These are phyloP conservation scores for Semicossyphus pulcher DNA, from an alignment of 2,113 vertebrate species.

Conservation along the genomic window DNA sequence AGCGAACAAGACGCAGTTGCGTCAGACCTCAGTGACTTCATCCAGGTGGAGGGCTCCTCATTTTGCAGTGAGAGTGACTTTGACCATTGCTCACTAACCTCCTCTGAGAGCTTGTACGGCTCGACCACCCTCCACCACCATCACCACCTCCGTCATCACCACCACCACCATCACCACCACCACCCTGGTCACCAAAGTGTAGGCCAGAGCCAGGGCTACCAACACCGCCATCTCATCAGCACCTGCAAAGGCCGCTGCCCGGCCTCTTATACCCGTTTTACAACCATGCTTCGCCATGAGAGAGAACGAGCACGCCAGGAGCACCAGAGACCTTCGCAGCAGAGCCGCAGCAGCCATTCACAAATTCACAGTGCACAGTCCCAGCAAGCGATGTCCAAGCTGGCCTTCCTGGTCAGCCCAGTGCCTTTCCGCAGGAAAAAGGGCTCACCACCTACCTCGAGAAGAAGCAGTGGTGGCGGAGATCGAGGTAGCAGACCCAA, in stretches of 20 bases:
- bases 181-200: constrained; percentile 87
- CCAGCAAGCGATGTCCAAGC: constrained; percentile 93
- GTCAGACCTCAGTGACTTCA: constrained; percentile 93
- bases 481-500: constrained; percentile 79
- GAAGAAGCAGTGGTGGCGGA: constrained; percentile 77
- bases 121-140: constrained; percentile 88
- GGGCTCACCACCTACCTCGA: constrained; percentile 86
- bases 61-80: constrained; percentile 98
- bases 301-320: constrained; percentile 92
- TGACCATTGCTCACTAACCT: constrained; percentile 94
- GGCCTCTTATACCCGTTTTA: constrained; percentile 96
- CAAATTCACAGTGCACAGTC: constrained; percentile 82
- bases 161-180: constrained; percentile 84
- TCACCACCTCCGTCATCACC: constrained; percentile 87
- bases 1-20: constrained; percentile 92
- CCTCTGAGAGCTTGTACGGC: constrained; percentile 93
- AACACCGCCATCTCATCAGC: constrained; percentile 93
- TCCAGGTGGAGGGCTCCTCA: constrained; percentile 95
- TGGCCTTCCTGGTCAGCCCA: constrained; percentile 97
- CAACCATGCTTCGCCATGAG: constrained; percentile 96
- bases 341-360: constrained; percentile 79
- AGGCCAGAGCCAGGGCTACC: constrained; percentile 85
- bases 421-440: constrained; percentile 99
- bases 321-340: constrained; percentile 77
- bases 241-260: constrained; percentile 97